Percentiles rank a stretch among this genome's conserved stretches.
phyloP scores from a whole-genome alignment of 2,888 invertebrate species.

The Scotopteryx bipunctaria region DNA sequence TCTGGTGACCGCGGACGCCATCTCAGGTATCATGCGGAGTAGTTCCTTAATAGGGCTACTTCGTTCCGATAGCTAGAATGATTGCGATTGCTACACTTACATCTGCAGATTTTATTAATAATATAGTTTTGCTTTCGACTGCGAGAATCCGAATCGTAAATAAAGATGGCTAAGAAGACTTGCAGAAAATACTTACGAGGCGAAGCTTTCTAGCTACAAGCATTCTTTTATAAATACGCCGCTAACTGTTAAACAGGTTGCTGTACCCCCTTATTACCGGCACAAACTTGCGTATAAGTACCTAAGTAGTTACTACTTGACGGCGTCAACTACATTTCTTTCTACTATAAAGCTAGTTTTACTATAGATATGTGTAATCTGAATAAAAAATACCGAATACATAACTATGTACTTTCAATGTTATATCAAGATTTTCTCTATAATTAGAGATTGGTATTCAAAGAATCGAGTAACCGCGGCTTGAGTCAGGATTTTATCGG shows the following conservation, averaged over 20 bases:
- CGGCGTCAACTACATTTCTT: too few relatives aligned
- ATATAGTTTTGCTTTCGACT: background rate
- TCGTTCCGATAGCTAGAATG: conserved; percentile 51
- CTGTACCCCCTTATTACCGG: too few relatives aligned
- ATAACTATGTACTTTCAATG: background rate
- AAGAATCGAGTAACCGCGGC: conserved; percentile 12
- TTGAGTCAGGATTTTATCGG: conserved; percentile 23
- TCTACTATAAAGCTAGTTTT: too few relatives aligned
- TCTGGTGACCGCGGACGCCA: conserved; percentile 44
- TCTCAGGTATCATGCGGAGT: conserved; percentile 53
- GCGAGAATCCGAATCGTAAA: background rate
- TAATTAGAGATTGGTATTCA: conserved; percentile 22
- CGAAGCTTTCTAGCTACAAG: too few relatives aligned
- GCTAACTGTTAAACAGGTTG: too few relatives aligned
- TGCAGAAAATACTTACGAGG: too few relatives aligned
- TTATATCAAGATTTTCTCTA: conserved; percentile 11
- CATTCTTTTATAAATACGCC: too few relatives aligned
- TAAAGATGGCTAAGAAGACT: too few relatives aligned
- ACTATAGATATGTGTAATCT: too few relatives aligned
- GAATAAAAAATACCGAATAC: background rate
- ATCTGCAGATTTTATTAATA: conserved; percentile 25
- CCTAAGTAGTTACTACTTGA: too few relatives aligned
- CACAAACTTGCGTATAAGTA: too few relatives aligned
- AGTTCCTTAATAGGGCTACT: conserved; percentile 48
- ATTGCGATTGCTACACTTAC: conserved; percentile 17